Evolutionary conservation across 2,888 invertebrate genomes (phyloP).

Genomic region (Eretmocerus hayati): DNA sequence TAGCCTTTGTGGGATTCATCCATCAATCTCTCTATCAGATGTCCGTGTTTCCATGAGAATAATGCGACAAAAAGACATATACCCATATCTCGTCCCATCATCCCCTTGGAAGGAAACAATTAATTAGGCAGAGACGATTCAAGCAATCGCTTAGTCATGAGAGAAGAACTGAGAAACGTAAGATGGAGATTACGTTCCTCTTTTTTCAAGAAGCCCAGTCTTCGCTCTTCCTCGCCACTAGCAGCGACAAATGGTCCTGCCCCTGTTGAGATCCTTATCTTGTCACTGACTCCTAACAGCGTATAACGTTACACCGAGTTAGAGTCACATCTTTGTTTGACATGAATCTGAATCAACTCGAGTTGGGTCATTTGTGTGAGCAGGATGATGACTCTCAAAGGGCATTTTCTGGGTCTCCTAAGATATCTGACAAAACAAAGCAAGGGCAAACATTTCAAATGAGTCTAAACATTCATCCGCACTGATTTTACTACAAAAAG

Average conservation of each 20-base stretch:
- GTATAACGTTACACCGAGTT: slow-evolving; percentile 9
- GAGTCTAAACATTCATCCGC: too few species aligned
- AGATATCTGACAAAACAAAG: too few species aligned
- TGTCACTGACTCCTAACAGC: slow-evolving; percentile 10
- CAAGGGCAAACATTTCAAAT: too few species aligned
- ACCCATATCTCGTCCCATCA: slow-evolving; percentile 7
- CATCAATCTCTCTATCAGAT: neutral
- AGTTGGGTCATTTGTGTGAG: too few species aligned
- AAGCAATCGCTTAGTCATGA: slow-evolving; percentile 20
- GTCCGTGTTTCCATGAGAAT: neutral
- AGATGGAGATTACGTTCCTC: slow-evolving; percentile 14
- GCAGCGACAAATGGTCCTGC: slow-evolving; percentile 42
- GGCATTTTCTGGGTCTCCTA: too few species aligned
- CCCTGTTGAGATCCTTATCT: slow-evolving; percentile 39
- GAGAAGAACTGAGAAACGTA: slow-evolving; percentile 14
- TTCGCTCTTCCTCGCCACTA: slow-evolving; percentile 18
- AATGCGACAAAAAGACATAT: neutral
- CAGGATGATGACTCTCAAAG: too few species aligned
- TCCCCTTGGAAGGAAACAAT: slow-evolving; percentile 10
- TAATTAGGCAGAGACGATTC: slow-evolving; percentile 19
- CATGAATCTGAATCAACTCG: too few species aligned
- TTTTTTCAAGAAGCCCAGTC: slow-evolving; percentile 17
- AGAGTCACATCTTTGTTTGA: slow-evolving; percentile 7
- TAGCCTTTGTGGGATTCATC: too few species aligned
- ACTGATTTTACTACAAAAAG: too few species aligned